phyloP scores from a whole-genome alignment of 1,140 invertebrate genomes.

The Planococcus citri region DNA sequence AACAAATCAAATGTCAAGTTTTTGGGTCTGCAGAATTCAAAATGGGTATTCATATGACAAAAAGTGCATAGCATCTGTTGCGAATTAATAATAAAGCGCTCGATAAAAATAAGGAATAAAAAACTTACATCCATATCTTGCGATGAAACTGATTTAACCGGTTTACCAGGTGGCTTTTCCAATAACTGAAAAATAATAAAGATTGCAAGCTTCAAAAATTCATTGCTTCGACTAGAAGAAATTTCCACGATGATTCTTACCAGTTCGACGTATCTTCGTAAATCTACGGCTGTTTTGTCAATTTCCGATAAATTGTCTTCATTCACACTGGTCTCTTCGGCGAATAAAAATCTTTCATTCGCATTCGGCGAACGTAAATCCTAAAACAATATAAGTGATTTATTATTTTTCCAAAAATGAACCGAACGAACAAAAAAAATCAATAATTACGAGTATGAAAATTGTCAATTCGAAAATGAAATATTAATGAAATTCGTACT shows the following conservation, averaged over 20 bases:
- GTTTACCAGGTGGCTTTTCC: not conserved
- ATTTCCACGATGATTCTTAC: not conserved
- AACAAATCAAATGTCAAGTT: no score
- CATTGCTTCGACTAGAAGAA: not conserved
- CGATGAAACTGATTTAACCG: not conserved
- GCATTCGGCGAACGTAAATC: not conserved
- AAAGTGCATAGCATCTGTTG: no score
- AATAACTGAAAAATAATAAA: not conserved
- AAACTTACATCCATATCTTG: not conserved
- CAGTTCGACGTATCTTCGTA: not conserved
- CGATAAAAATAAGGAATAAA: no score
- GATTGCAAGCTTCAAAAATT: not conserved
- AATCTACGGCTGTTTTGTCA: not conserved
- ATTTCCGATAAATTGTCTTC: slow-evolving; percentile 3
- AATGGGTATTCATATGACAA: no score
- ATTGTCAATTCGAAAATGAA: not conserved
- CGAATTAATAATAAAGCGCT: no score
- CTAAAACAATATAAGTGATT: not conserved
- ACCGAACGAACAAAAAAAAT: no score
- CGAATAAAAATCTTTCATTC: not conserved
- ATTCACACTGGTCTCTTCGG: not conserved
- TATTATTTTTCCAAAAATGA: no score
- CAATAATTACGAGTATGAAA: no score
- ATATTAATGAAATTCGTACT: not conserved
- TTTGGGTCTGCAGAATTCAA: no score